Evolutionary conservation across 2,888 invertebrate species (phyloP).

Genomic region (Heliconius hortense): DNA sequence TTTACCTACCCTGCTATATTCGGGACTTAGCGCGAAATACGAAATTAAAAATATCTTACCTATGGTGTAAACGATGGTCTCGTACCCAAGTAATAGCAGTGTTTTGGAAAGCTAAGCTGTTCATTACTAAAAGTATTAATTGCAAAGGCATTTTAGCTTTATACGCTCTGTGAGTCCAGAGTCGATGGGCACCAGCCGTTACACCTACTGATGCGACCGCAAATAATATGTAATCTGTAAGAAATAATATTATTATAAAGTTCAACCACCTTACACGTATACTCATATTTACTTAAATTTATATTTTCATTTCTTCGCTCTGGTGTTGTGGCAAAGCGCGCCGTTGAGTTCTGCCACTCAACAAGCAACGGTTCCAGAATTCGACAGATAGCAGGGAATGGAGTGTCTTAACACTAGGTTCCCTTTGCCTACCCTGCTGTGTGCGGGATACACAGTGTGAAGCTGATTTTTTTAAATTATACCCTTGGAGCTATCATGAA

Average conservation of each 20-base stretch:
- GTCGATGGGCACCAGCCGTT: conserved; percentile 51
- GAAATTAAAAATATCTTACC: conserved; percentile 48
- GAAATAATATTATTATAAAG: not conserved
- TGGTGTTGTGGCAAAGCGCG: too few species aligned
- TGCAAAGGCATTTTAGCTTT: conserved; percentile 52
- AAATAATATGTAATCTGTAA: conserved; percentile 43
- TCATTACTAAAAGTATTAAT: conserved; percentile 50
- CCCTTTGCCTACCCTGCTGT: too few species aligned
- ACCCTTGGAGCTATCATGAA: not conserved
- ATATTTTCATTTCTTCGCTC: too few species aligned
- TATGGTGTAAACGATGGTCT: conserved; percentile 54
- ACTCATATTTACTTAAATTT: too few species aligned
- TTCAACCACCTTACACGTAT: too few species aligned
- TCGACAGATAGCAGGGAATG: too few species aligned
- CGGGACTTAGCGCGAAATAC: too few species aligned
- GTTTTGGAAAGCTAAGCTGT: conserved; percentile 50
- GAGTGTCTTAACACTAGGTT: too few species aligned
- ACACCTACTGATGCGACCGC: conserved; percentile 44
- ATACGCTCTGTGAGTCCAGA: conserved; percentile 52
- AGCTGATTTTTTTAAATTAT: not conserved
- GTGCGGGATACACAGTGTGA: too few species aligned
- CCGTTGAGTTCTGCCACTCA: too few species aligned
- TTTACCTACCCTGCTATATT: too few species aligned
- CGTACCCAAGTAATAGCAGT: conserved; percentile 47
- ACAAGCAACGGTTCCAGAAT: too few species aligned